Evolutionary conservation across 2,888 invertebrate species (phyloP), one percentile per base, ranked within the genome.

Genomic region (Apantesis nais): DNA sequence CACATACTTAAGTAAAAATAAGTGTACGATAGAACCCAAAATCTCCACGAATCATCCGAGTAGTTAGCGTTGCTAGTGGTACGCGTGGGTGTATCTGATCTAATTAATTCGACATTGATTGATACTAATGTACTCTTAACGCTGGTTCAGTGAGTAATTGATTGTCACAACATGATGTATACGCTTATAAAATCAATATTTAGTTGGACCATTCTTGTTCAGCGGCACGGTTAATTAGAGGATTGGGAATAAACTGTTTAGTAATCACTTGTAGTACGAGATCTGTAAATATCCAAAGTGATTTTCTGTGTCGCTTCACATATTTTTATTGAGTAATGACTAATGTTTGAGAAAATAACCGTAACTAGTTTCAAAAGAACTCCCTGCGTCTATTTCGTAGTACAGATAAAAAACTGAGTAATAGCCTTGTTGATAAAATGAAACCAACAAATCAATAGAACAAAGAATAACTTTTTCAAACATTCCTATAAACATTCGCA

Each of bases 91-190:
- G 93, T 94, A 93, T 93, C 93, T 89, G 93, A 92, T 94, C 93
- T 93, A 94, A 94, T 94, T 93, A 94, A 93, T 92, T 81, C 88
- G 93, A 94, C 94, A 87, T 92, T 94, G 94, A 94, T 94, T 90
- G 94, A 94, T 94, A 91, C 92, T 93, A 94, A 94, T 93, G 93
- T 91, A 89, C 87, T 88, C 87, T 88, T 84, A 85, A 88, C 88
- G 90, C 88, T 89, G 88, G 86, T 86, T 82, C 82, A 74, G 86
- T 90, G 92, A 92, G 89, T 93, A 92, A 93, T 93, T 93, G 92
- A 91, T 93, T 93, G 93, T 92, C 92, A 93, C 92, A 92, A 93
- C 91, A 92, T 86, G 87, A 89, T 89, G 85, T 88, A 89, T 88
- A 85, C 80, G 80, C 79, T 78, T 78, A 85, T 83, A 87, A 83